Percentiles rank a stretch among this genome's conserved stretches.
Conservation (phyloP, 1,140 invertebrate species). For the Drosophila repletoides region DNA sequence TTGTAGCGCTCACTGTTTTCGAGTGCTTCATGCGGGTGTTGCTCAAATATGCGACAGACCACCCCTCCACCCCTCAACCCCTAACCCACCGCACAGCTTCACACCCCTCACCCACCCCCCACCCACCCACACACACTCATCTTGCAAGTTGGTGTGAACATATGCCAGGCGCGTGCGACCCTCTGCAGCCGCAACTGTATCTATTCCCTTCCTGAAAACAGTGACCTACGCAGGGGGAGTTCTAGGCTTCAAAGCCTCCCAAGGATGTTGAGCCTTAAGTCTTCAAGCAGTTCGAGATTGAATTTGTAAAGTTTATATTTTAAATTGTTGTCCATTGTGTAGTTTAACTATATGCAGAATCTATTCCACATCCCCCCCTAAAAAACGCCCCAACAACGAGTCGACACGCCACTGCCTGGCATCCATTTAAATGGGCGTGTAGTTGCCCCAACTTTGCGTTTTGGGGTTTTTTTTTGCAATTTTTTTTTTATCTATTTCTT, state of each 20-base stretch:
- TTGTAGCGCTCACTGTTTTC: constrained; percentile 63
- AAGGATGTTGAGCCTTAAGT: too few species aligned
- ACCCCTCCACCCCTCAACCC: constrained; percentile 2
- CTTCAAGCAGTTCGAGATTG: too few species aligned
- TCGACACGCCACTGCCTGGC: constrained; percentile 20
- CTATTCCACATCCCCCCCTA: too few species aligned
- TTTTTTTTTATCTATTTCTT: constrained; percentile 36
- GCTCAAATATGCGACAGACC: constrained; percentile 66
- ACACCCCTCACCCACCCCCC: neutral
- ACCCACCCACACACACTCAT: constrained; percentile 3
- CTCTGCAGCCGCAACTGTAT: neutral
- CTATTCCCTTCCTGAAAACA: neutral
- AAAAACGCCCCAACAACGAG: too few species aligned
- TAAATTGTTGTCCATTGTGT: too few species aligned
- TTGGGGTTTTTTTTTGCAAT: constrained; percentile 51
- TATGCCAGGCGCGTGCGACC: constrained; percentile 72
- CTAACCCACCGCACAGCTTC: constrained; percentile 39
- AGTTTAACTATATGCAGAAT: too few species aligned
- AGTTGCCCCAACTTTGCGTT: constrained; percentile 18
- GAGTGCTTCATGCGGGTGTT: constrained; percentile 73
- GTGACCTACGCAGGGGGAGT: too few species aligned
- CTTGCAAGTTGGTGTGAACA: constrained; percentile 79
- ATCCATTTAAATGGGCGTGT: constrained; percentile 24
- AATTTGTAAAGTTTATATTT: too few species aligned
- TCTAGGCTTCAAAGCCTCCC: too few species aligned